phyloP scores from a whole-genome alignment of 2,888 invertebrate genomes.

The Latrodectus hesperus region DNA sequence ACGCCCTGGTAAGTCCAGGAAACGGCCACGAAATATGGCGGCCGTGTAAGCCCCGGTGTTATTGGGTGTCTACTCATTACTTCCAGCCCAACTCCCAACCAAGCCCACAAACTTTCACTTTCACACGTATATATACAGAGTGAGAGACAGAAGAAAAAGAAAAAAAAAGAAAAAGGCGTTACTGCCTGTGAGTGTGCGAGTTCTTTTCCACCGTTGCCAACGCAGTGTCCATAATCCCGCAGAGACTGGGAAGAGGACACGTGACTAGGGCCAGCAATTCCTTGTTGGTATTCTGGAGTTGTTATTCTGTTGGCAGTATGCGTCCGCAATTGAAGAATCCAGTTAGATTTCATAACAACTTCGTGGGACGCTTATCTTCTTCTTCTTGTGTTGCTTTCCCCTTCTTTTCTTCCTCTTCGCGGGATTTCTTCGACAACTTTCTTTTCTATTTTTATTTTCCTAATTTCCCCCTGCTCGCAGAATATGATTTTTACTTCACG shows the following conservation, averaged over 20 bases:
- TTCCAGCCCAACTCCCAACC: slow-evolving; percentile 49
- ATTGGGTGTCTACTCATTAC: slow-evolving; percentile 62
- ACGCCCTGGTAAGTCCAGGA: slow-evolving; percentile 46
- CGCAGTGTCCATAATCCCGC: slow-evolving; percentile 50
- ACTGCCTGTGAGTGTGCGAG: slow-evolving; percentile 32
- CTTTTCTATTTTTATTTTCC: not conserved
- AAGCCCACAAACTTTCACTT: slow-evolving; percentile 37
- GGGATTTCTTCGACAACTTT: slow-evolving; percentile 31
- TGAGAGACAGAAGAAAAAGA: too few species aligned
- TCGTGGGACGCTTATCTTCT: slow-evolving; percentile 49
- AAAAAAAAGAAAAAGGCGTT: not conserved
- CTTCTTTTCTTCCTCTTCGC: not conserved
- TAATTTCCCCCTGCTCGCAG: too few species aligned
- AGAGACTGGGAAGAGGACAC: slow-evolving; percentile 22
- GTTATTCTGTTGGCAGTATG: slow-evolving; percentile 27
- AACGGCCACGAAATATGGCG: slow-evolving; percentile 55
- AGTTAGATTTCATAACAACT: slow-evolving; percentile 68
- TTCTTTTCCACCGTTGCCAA: slow-evolving; percentile 28
- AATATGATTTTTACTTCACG: too few species aligned
- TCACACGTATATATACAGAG: not conserved
- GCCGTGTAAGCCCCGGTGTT: slow-evolving; percentile 58
- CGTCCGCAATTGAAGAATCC: slow-evolving; percentile 62
- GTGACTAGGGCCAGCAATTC: slow-evolving; percentile 37
- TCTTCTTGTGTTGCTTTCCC: slow-evolving; percentile 1
- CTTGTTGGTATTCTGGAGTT: slow-evolving; percentile 43